These are phyloP conservation scores for Peribatodes rhomboidaria DNA, from an alignment of 2,888 invertebrate genomes.

Conservation along the genomic window DNA sequence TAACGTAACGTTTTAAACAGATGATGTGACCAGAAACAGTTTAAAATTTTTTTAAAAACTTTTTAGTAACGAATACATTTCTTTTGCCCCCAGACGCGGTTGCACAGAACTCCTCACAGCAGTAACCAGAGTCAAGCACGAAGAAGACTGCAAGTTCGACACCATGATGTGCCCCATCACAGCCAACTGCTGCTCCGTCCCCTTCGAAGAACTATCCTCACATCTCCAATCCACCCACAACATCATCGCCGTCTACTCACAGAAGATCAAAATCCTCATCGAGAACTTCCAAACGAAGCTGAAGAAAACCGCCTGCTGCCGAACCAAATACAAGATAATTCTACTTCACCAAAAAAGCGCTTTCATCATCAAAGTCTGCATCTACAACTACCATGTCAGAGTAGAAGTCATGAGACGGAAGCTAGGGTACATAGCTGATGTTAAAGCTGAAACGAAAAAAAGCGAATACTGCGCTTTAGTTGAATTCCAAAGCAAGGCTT, in stretches of 20 bases:
- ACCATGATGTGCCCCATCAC: slow-evolving; percentile 80
- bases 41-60: not conserved
- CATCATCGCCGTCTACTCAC: slow-evolving; percentile 81
- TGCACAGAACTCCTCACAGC: slow-evolving; percentile 79
- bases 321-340: slow-evolving; percentile 82
- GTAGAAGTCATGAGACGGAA: slow-evolving; percentile 82
- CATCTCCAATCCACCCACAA: slow-evolving; percentile 78
- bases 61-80: not conserved
- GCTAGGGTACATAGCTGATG: slow-evolving; percentile 76
- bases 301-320: slow-evolving; percentile 80
- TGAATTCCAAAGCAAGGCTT: slow-evolving; percentile 81
- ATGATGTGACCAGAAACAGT: too few species aligned
- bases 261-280: slow-evolving; percentile 82
- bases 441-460: slow-evolving; percentile 73
- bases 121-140: slow-evolving; percentile 74
- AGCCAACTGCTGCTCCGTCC: slow-evolving; percentile 76
- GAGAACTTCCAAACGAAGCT: slow-evolving; percentile 83
- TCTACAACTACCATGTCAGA: slow-evolving; percentile 81
- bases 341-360: slow-evolving; percentile 80
- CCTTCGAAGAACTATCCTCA: slow-evolving; percentile 77
- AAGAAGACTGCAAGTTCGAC: slow-evolving; percentile 79
- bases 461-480: slow-evolving; percentile 80
- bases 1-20: not conserved
- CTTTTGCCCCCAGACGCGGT: slow-evolving; percentile 75
- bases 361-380: slow-evolving; percentile 82